Evolutionary conservation across 2,113 vertebrate genomes (phyloP), one percentile per base, ranked within the genome.

Genomic region (Etheostoma spectabile): DNA sequence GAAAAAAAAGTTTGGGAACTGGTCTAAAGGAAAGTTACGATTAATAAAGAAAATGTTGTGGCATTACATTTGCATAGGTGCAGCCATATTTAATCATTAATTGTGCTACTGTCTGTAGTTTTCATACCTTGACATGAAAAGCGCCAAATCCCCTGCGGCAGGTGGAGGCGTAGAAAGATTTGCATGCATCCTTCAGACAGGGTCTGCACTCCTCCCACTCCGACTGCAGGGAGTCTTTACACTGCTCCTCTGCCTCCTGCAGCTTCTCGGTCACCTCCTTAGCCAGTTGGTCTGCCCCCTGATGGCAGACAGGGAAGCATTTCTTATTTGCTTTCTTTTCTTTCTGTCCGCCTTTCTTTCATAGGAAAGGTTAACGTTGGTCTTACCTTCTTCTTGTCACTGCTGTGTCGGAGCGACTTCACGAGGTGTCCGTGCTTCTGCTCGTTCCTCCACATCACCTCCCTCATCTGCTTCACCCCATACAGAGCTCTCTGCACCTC

Each of bases 381-480:
- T 46, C 69, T 57, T 12, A 97, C 98, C 96, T 94, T 93, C 89
- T 96, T 98, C 91, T 98, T 97, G 63, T 96, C 94, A 27, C 93
- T 93, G 85, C 96, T 97, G 90, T 95, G 96, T 83, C 86, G 95
- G 79, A 99, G 91, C 8, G 96, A 97, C 88, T 94, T 95, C 96
- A 98, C 97, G 51, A 99, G 94, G 63, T 95, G 92, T 60, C 91
- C 55, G 0, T 99, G 97, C 65, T 98, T 98, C 84, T 95, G 94
- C 91, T 94, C 95, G 12, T 96, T 97, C 90, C 73, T 96, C 92
- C 95, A 95, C 97, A 98, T 96, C 89, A 95, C 91, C 70, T 96
- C 94, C 95, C 95, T 97, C 95, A 99, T 98, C 92, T 97, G 94
- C 81, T 96, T 98, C 77, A 97, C 94, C 49, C 97, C 97, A 21